Evolutionary conservation across 2,797 vertebrate species (phyloP).

Genomic region (Molothrus ater): DNA sequence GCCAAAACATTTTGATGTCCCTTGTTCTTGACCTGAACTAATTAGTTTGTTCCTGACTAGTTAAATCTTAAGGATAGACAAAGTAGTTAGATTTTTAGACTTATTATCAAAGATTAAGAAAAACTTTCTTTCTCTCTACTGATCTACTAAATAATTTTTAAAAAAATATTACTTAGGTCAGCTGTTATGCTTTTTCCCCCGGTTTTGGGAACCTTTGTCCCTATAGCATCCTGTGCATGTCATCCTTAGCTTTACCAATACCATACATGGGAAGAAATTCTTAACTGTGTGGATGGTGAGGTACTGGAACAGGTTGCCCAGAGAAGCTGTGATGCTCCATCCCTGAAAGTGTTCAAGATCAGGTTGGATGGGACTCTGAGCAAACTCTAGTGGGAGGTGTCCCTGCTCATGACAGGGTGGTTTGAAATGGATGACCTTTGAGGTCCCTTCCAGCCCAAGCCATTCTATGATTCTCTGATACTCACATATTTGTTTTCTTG

Average conservation of each 20-base stretch:
- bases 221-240: fast-evolving
- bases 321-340: not conserved
- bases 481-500: not conserved
- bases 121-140: not conserved
- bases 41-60: not conserved
- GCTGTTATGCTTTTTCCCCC: not conserved
- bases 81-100: not conserved
- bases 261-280: not conserved
- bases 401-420: not conserved
- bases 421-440: not conserved
- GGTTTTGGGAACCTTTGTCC: not conserved
- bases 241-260: not conserved
- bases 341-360: not conserved
- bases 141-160: not conserved
- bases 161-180: not conserved
- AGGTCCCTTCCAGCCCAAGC: not conserved
- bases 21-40: not conserved
- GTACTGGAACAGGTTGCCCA: not conserved
- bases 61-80: not conserved
- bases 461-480: not conserved
- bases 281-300: not conserved
- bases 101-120: not conserved
- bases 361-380: not conserved
- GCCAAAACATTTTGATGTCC: not conserved
- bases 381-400: not conserved